Percentiles rank a stretch among this genome's conserved stretches.
Conservation (phyloP, 2,797 vertebrate genomes). For the Clamator glandarius region DNA sequence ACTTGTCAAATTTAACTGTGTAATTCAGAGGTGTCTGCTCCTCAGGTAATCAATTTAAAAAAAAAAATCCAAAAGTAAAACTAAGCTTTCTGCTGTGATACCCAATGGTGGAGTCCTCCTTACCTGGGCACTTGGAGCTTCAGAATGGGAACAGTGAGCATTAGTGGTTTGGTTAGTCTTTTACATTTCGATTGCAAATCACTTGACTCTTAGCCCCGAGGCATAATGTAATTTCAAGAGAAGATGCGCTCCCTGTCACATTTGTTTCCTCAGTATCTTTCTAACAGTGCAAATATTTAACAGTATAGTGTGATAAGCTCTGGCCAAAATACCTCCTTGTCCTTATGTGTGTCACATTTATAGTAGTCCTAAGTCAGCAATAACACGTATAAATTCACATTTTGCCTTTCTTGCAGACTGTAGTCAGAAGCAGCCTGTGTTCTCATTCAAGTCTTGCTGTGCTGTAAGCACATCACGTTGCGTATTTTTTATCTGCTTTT, state of each 20-base stretch:
- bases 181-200: background rate
- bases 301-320: background rate
- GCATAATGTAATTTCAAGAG: background rate
- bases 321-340: background rate
- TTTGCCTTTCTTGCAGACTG: background rate
- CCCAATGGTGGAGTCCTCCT: background rate
- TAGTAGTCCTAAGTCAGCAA: background rate
- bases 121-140: background rate
- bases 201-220: background rate
- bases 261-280: background rate
- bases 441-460: background rate
- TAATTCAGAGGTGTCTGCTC: background rate
- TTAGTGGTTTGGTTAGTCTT: background rate
- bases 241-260: background rate
- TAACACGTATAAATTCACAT: background rate
- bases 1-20: background rate
- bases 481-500: background rate
- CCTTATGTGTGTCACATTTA: background rate
- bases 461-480: fast-evolving
- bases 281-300: background rate
- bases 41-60: background rate
- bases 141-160: background rate
- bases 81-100: background rate
- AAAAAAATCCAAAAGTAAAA: background rate
- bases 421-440: background rate